Base-by-base conservation (phyloP, 2,888 invertebrate species). In the Ectemnius cavifrons region DNA sequence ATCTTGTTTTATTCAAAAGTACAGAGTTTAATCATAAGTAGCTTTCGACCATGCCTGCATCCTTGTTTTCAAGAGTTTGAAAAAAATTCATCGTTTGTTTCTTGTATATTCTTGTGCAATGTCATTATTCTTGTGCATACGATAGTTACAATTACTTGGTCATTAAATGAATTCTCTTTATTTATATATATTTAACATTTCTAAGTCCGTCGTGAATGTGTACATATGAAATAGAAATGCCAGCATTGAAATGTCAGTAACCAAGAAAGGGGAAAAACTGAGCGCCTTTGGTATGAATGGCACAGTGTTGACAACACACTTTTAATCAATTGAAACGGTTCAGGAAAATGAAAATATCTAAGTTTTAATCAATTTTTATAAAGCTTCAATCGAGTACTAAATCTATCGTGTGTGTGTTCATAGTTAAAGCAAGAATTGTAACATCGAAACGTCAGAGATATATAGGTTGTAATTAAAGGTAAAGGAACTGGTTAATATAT, bases 231-330 rank as follows among this genome's bases (percentile, higher is more conserved):
- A 8, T 37, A 8, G 37, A 37, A 11, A 37, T 37, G 8, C 11
- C 37, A 37, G 37, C 37, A 37, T 11, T 6, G 8, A 37, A 11
- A 37, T 37, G 8, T 37, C 37, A 37, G 37, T 37, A 11, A 37
- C 52, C 16, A 16, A 52, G n/a, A 63, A 59, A 20, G 58, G 28
- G 16, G 58, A 49, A 13, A 13, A 64, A 63, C 46, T 11, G 62
- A 64, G 56, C 71, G 64, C 52, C 57, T 65, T 16, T 67, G 63
- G 70, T 70, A 74, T 73, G 73, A 72, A 83, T 77, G 84, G 81
- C 83, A 83, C 81, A 84, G 76, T 74, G 72, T 76, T 73, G 81
- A 77, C 73, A 77, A 74, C 57, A 61, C 58, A 63, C 64, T 70
- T 67, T 49, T 60, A 71, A 46, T 37, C 14, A 27, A 61, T 67